These are phyloP conservation scores for Hydrolagus colliei DNA, from an alignment of 2,797 vertebrate species.

Conservation along the genomic window DNA sequence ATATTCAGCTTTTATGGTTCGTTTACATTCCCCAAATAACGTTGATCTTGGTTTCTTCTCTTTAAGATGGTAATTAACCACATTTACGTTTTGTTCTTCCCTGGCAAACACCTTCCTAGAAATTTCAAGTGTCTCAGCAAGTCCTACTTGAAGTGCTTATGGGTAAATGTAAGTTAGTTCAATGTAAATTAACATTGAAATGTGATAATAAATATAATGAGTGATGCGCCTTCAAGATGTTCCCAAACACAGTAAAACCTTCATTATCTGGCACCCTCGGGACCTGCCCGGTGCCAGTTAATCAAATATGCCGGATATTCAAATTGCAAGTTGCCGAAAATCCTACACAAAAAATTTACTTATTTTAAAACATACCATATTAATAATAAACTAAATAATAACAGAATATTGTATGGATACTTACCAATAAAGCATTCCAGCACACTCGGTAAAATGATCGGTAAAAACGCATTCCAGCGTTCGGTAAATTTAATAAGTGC, in stretches of 20 bases:
- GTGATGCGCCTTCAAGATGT: not conserved
- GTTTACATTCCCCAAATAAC: slow-evolving; percentile 8
- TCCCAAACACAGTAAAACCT: not conserved
- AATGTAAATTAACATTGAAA: not conserved
- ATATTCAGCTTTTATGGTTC: not conserved
- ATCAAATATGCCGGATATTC: too few species aligned
- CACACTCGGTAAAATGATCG: too few species aligned
- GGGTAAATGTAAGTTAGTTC: not conserved
- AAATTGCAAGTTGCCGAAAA: too few species aligned
- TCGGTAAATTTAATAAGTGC: too few species aligned
- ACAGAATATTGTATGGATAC: too few species aligned
- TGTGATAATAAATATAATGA: not conserved
- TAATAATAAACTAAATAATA: too few species aligned
- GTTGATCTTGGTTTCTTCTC: not conserved
- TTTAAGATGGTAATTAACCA: slow-evolving; percentile 1
- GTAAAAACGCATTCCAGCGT: too few species aligned
- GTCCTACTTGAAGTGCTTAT: not conserved
- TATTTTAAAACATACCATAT: too few species aligned
- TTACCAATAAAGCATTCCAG: too few species aligned
- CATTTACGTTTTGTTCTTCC: not conserved
- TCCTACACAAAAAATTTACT: too few species aligned
- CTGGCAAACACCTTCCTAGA: not conserved
- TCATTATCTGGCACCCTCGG: too few species aligned
- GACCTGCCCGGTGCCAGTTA: too few species aligned
- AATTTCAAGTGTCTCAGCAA: not conserved